Percentiles rank a stretch among this genome's conserved stretches.
These are phyloP conservation scores for Montifringilla adamsi DNA, from an alignment of 2,113 vertebrate genomes.

Conservation along the genomic window DNA sequence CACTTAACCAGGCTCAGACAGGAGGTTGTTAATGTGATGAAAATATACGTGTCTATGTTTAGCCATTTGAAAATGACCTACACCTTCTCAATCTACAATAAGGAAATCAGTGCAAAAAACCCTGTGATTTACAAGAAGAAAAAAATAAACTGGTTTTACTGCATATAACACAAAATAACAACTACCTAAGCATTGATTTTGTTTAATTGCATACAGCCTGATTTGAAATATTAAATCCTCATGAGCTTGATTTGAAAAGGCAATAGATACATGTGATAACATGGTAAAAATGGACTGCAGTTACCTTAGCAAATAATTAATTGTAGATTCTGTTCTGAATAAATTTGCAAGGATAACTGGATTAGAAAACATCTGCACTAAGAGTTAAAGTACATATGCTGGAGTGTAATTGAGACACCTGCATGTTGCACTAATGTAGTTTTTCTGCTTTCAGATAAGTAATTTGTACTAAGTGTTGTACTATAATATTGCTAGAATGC, in stretches of 20 bases:
- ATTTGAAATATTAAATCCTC: not conserved
- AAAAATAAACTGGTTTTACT: not conserved
- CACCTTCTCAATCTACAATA: not conserved
- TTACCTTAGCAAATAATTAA: conserved; percentile 34
- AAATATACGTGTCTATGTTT: conserved; percentile 17
- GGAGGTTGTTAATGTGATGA: not conserved
- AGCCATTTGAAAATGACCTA: not conserved
- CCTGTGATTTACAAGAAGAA: not conserved
- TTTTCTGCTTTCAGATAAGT: conserved; percentile 9
- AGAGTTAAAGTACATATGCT: not conserved
- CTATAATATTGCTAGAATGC: not conserved
- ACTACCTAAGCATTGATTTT: not conserved
- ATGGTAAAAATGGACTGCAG: not conserved
- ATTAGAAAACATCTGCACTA: conserved; percentile 12
- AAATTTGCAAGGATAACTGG: not conserved
- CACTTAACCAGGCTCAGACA: not conserved
- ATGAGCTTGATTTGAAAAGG: not conserved
- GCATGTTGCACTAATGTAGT: not conserved
- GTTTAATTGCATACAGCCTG: not conserved
- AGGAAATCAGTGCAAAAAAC: not conserved
- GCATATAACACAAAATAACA: not conserved
- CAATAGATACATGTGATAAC: not conserved
- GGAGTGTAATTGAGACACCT: not conserved
- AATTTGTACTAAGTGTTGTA: not conserved
- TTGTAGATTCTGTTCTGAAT: not conserved